Evolutionary conservation across 1,140 invertebrate genomes (phyloP), one percentile per base, ranked within the genome.

Genomic region (Pteromalus puparum): DNA sequence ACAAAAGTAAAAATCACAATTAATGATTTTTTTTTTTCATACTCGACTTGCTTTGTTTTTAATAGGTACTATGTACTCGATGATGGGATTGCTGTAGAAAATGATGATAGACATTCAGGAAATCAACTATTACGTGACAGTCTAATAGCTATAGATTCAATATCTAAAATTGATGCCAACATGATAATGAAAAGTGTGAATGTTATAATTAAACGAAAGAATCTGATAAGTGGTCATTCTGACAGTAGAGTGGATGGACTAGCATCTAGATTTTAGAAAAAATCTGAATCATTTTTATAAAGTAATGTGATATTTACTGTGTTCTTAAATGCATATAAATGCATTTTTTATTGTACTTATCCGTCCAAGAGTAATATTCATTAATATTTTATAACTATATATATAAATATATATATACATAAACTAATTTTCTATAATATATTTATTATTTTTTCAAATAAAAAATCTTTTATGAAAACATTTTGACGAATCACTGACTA

Each of bases 161-260:
- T 83, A 68, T 89, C 89, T 53, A 68, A 84, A 13, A 77, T 86
- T 1, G 88, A 90, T 68, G 84, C 86, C 3, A 89, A 82, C 68
- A 86, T 85, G 13, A 84, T 89, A n/a, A 88, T 87, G 72, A 92
- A 91, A 88, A 94, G 93, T 81, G 90, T 94, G 30, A 94, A 94
- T 88, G 89, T 92, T 30, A 90, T 94, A 77, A 90, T 93, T 81
- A 94, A 94, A 88, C 83, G 88, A n/a, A 90, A 88, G 82, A 93
- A 94, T 88, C 87, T 81, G 42, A 88, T 94, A 78, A 89, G 89
- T 26, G 92, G 91, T 85, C 95, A 95, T 90, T 95, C 95, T 1
- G 95, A 95, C 88, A 95, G 95, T 88, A 91, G 95, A 89, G 95
- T 94, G 70, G 95, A 94, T 42, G 95, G 95, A 28, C 92, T 95